phyloP scores from a whole-genome alignment of 2,888 invertebrate species.

The Athalia rosae region DNA sequence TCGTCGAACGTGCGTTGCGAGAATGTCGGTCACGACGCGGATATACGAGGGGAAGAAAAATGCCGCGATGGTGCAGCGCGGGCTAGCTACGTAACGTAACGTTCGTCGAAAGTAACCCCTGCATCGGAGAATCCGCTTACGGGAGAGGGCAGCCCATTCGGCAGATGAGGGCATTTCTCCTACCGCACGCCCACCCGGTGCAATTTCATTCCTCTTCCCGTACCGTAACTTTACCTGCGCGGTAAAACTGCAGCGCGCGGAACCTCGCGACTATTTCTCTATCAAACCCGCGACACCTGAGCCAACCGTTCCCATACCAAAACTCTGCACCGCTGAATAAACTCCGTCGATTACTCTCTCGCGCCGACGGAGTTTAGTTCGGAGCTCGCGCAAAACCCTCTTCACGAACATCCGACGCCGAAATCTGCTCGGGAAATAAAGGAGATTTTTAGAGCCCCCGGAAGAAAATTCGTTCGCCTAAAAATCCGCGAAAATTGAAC shows the following conservation, averaged over 20 bases:
- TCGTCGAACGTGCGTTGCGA: no score
- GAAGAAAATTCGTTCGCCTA: no score
- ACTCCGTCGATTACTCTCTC: slow-evolving; percentile 35
- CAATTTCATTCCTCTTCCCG: slow-evolving; percentile 41
- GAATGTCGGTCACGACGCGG: no score
- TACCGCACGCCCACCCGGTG: not conserved
- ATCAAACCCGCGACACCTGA: slow-evolving; percentile 14
- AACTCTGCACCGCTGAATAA: slow-evolving; percentile 38
- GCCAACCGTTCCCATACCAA: not conserved
- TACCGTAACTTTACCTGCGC: slow-evolving; percentile 25
- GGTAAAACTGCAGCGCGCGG: not conserved
- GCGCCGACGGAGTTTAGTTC: not conserved
- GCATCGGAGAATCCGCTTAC: slow-evolving; percentile 36
- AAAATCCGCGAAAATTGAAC: no score
- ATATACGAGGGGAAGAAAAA: no score
- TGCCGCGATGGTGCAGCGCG: not conserved
- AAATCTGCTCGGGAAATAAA: no score
- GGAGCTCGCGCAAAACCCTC: not conserved
- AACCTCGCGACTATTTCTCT: slow-evolving; percentile 35
- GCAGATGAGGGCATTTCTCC: slow-evolving; percentile 37
- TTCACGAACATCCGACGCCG: not conserved
- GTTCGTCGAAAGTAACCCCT: slow-evolving; percentile 13
- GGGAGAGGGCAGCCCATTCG: slow-evolving; percentile 8
- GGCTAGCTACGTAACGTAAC: not conserved
- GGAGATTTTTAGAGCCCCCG: no score